Conservation (phyloP, 2,113 vertebrate species). For the Oreochromis tanganicae region DNA sequence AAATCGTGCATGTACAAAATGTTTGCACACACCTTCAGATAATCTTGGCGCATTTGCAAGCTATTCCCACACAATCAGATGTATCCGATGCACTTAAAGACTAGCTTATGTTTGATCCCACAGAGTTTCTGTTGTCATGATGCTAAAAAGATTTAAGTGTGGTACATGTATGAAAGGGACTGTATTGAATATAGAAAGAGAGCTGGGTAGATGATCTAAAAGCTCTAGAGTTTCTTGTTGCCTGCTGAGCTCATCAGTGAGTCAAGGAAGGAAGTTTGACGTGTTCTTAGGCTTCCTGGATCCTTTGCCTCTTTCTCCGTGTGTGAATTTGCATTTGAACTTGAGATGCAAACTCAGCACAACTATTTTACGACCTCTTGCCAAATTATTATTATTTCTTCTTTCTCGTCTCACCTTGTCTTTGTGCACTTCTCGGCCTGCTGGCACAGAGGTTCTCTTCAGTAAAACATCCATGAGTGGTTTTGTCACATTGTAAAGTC, state of each 20-base stretch:
- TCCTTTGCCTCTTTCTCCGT: not conserved
- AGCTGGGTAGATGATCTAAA: not conserved
- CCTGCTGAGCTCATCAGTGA: conserved; percentile 70
- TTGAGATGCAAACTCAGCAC: not conserved
- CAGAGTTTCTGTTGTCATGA: not conserved
- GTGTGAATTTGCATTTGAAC: not conserved
- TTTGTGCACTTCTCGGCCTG: not conserved
- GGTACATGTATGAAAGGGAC: not conserved
- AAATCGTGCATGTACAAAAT: not conserved
- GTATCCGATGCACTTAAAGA: not conserved
- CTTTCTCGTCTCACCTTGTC: not conserved
- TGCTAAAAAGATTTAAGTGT: not conserved
- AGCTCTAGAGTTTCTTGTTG: not conserved
- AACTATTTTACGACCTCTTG: not conserved
- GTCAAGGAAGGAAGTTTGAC: conserved; percentile 58
- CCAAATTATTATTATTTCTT: not conserved
- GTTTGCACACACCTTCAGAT: not conserved
- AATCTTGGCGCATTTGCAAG: not conserved
- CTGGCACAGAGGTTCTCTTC: not conserved
- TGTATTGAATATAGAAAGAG: not conserved
- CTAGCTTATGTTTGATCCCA: not conserved
- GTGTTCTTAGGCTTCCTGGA: conserved; percentile 13
- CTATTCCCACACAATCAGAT: not conserved
- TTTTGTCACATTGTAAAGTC: conserved; percentile 67
- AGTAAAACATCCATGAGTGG: conserved; percentile 16